These are phyloP conservation scores for Drosophila asahinai DNA, from an alignment of 1,140 invertebrate species.

Conservation along the genomic window DNA sequence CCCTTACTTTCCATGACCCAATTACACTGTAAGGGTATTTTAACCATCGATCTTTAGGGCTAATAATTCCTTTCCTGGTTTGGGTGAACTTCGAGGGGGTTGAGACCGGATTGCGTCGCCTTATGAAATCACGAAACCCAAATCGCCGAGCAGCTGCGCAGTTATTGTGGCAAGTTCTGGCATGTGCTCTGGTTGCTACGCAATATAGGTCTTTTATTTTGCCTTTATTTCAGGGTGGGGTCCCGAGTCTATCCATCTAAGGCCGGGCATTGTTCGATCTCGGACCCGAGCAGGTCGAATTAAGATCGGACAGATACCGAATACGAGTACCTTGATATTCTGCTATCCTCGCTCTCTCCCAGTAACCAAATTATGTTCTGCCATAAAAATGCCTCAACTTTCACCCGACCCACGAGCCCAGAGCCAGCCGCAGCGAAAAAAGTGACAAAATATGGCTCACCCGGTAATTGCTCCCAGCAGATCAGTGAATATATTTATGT, in stretches of 20 bases:
- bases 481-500: constrained; percentile 80
- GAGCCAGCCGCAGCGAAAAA: constrained; percentile 21
- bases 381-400: constrained; percentile 78
- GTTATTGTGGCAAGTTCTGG: constrained; percentile 63
- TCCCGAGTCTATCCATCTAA: constrained; percentile 2
- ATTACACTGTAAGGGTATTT: neutral
- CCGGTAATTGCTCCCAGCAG: constrained; percentile 79
- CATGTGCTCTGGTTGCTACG: constrained; percentile 62
- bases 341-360: constrained; percentile 13
- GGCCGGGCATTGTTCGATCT: constrained; percentile 32
- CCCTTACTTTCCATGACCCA: neutral
- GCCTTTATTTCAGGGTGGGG: constrained; percentile 12
- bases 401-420: constrained; percentile 48
- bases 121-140: constrained; percentile 44
- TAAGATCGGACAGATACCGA: constrained; percentile 13
- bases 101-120: constrained; percentile 45
- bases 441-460: constrained; percentile 81
- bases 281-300: constrained; percentile 18
- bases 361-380: constrained; percentile 48
- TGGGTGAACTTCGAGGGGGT: constrained; percentile 6
- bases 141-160: constrained; percentile 64
- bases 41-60: neutral
- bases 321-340: neutral
- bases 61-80: neutral
- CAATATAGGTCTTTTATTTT: constrained; percentile 43